Base-by-base conservation (phyloP, 2,113 vertebrate genomes). In the Callipepla californica region DNA sequence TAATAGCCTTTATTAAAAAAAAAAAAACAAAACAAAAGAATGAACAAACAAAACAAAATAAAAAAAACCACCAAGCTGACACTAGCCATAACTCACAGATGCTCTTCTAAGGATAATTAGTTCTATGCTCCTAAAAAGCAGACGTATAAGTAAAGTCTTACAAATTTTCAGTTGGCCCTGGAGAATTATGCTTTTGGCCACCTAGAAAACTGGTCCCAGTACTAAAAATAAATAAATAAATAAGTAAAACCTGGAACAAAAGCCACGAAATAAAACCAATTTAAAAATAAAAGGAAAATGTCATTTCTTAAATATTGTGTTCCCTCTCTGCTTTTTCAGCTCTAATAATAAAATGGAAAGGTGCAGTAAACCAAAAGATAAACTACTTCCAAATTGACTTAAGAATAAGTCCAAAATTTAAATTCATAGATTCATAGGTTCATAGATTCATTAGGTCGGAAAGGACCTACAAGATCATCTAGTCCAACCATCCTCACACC, bases 1-100 rank as follows among this genome's bases (percentile, higher is more conserved):
- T 18, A 34, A 8, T 48, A 69, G 4, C 4, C 3, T 84, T 67
- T 76, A 25, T 86, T 17, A 36, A 53, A 73, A 78, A 70, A 47
- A 45, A 23, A 22, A 0, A 3, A 13, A 2, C 3, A 59, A 36
- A 36, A 59, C 28, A n/a, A 13, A 2, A 9, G 11, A 40, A 40
- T 8, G 11, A 40, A 40, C 40, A 40, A 40, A 40, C 40, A 40
- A 40, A 40, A 12, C 36, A 36, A 36, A 59, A 34, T 13, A 26
- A 40, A 40, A 40, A 10, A 18, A 36, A 15, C 20, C 23, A 38
- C 25, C 11, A 62, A 50, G 6, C n/a, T 80, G 50, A 70, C 76
- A 62, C 10, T 50, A 79, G 55, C 11, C 38, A 19, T 66, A 73
- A 21, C 8, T 70, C 55, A 67, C 19, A 80, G 50, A 45, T 58